Conservation (phyloP, 2,888 invertebrate species). For the Helobdella robusta region DNA sequence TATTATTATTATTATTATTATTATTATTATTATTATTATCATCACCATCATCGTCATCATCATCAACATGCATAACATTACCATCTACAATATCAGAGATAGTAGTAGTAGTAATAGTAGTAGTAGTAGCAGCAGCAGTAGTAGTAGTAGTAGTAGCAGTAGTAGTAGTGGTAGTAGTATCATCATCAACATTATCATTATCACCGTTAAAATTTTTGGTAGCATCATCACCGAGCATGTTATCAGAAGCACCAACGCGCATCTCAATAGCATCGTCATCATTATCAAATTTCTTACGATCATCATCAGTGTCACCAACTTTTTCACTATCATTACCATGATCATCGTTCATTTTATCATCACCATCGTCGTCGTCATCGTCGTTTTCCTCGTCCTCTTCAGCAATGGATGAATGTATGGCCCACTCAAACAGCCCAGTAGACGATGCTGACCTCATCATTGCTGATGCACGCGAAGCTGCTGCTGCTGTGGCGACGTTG, state of each 20-base stretch:
- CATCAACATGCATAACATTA: background rate
- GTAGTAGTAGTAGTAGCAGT: background rate
- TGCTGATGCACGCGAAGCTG: background rate
- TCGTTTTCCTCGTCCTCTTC: slow-evolving; percentile 10
- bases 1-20: background rate
- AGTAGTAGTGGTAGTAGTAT: background rate
- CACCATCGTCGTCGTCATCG: background rate
- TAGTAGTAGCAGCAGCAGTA: background rate
- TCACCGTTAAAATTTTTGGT: background rate
- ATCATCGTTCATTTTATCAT: too few species aligned
- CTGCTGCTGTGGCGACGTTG: background rate
- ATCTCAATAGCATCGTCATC: too few species aligned
- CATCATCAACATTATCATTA: background rate
- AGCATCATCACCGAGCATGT: background rate
- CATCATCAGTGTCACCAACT: too few species aligned
- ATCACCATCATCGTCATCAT: background rate
- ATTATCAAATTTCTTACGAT: too few species aligned
- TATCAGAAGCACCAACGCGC: too few species aligned
- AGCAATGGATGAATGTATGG: background rate
- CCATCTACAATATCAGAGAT: too few species aligned
- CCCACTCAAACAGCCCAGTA: background rate
- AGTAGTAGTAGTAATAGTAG: too few species aligned
- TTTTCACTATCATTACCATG: too few species aligned
- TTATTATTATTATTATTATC: background rate
- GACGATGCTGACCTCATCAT: background rate